phyloP scores from a whole-genome alignment of 2,888 invertebrate genomes.

The Schizotus pectinicornis region DNA sequence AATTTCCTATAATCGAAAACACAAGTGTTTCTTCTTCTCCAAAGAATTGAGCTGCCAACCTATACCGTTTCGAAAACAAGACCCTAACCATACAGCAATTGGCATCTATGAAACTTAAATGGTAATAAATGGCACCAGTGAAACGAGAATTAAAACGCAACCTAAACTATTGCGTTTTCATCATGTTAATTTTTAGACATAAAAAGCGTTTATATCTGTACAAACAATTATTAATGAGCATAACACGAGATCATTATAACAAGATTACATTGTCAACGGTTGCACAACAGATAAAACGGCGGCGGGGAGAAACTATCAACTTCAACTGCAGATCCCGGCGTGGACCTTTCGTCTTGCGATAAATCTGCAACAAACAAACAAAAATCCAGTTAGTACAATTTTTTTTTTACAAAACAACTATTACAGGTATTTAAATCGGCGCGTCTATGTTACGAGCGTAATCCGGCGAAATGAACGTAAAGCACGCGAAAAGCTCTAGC shows the following conservation, averaged over 20 bases:
- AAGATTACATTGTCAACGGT: constrained; percentile 51
- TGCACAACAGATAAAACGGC: constrained; percentile 50
- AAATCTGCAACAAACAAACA: constrained; percentile 46
- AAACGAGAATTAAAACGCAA: constrained; percentile 37
- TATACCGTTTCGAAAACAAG: constrained; percentile 21
- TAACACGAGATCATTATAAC: constrained; percentile 59
- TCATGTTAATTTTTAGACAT: constrained; percentile 41
- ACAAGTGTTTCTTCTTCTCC: constrained; percentile 23
- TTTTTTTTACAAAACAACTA: constrained; percentile 8
- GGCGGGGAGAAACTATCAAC: constrained; percentile 40
- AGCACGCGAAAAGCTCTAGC: constrained; percentile 39
- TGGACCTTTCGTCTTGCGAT: constrained; percentile 29
- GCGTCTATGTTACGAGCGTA: constrained; percentile 33
- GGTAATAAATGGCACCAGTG: constrained; percentile 43
- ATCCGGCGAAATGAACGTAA: constrained; percentile 35
- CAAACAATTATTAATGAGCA: constrained; percentile 58
- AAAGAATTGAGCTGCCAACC: constrained; percentile 46
- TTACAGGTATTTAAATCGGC: constrained; percentile 18
- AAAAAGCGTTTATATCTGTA: constrained; percentile 53
- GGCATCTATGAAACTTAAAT: constrained; percentile 36
- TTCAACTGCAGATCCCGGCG: constrained; percentile 34
- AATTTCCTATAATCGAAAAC: constrained; percentile 36
- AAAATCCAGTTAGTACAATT: constrained; percentile 21
- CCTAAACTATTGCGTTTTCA: constrained; percentile 21
- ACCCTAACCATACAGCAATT: constrained; percentile 39